A percentile compares a stretch with the other conserved stretches of the same genome.
phyloP scores from a whole-genome alignment of 2,113 vertebrate species.

The Bufo bufo region DNA sequence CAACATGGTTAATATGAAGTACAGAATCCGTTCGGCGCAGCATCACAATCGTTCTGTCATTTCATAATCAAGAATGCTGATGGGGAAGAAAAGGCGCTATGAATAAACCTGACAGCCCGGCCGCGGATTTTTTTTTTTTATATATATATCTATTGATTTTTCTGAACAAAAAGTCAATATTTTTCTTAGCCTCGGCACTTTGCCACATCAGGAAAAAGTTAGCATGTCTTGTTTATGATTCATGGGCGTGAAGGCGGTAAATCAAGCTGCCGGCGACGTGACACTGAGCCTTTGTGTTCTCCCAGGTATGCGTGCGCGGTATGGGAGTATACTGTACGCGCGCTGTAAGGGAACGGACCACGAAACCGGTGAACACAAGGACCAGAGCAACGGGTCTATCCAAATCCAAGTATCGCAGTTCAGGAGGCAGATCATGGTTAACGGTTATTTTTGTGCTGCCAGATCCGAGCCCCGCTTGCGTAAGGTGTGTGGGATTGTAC shows the following conservation, averaged over 20 bases:
- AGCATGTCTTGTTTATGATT: slow-evolving; percentile 59
- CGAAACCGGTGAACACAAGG: background rate
- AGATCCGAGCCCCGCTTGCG: background rate
- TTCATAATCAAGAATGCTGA: slow-evolving; percentile 51
- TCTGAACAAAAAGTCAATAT: slow-evolving; percentile 63
- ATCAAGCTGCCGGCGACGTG: slow-evolving; percentile 10
- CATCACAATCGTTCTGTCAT: slow-evolving; percentile 6
- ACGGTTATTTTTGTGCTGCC: background rate
- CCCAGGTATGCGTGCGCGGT: background rate
- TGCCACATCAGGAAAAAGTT: slow-evolving; percentile 62
- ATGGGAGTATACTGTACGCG: background rate
- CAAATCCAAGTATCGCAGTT: background rate
- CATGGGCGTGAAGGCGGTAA: slow-evolving; percentile 40
- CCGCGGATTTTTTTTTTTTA: no score
- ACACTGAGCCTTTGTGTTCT: slow-evolving; percentile 17
- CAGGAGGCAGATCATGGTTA: background rate
- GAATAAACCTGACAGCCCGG: slow-evolving; percentile 60
- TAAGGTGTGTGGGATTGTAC: slow-evolving; percentile 38
- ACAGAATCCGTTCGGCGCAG: background rate
- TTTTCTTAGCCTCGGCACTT: slow-evolving; percentile 64
- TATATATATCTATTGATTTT: slow-evolving; percentile 50
- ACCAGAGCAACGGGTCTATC: background rate
- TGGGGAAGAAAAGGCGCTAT: slow-evolving; percentile 57
- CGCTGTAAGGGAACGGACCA: background rate
- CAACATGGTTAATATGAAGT: background rate